Base-by-base conservation (phyloP, 2,113 vertebrate genomes). In the Gobius niger region DNA sequence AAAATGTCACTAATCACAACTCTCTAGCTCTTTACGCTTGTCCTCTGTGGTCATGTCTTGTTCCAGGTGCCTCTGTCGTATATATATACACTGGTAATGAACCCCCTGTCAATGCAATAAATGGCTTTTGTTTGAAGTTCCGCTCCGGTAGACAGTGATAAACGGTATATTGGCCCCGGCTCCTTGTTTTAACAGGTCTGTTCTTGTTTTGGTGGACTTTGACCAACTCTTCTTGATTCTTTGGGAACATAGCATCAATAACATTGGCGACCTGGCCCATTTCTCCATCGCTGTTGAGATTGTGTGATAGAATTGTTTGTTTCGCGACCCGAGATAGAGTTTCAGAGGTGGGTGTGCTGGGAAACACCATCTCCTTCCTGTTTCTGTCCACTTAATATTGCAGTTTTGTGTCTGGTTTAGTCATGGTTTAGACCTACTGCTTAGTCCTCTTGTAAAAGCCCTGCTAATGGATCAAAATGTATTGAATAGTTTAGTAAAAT, bases 61-160 rank as follows among this genome's bases (percentile, higher is more conserved):
- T 7, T 74, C 69, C 76, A 78, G 69, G 44, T 81, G 80, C 61
- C 54, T 50, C 4, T 13, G 67, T 50, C 65, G 14, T 85, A 67
- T 76, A 84, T 79, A 68, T 65, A 19, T 1, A 7, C 18, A 12
- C 49, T 41, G 5, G 15, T 81, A 73, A 82, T 64, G 40, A 49
- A 49, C 14, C 60, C 40, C 42, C 41, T 70, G 63, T 79, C 65
- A 75, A 40, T 53, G 18, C 42, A 66, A 24, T 18, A 10, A 7
- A 9, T n/a, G 15, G 9, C 0, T 1, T 40, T 71, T 56, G 34
- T 59, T 59, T 59, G 24, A 73, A 49, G 61, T 61, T 66, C 0
- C 12, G 41, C 16, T 7, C 16, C 7, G 51, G 34, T 41, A 24
- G 13, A 18, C 67, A 0, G 9, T 62, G 14, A 34, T 15, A 6